Evolutionary conservation across 2,113 vertebrate species (phyloP).

Genomic region (pig (Sus scrofa)): DNA sequence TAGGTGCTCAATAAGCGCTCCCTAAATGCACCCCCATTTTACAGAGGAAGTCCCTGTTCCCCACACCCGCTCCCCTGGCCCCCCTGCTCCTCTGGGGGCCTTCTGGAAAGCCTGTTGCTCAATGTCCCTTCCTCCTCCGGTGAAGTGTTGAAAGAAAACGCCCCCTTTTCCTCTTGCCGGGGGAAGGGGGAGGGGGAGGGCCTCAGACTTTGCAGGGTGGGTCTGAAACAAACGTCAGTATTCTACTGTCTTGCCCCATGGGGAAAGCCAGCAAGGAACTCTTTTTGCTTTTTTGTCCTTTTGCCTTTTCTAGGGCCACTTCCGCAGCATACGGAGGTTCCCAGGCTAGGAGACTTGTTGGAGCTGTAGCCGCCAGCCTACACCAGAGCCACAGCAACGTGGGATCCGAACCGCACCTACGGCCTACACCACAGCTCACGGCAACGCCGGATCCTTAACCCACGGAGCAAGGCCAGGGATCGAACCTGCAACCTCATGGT

Average conservation of each 20-base stretch:
- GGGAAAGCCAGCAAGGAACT: background rate
- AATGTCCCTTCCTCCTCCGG: background rate
- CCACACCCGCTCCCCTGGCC: background rate
- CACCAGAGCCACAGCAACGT: too few species aligned
- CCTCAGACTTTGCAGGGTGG: fast-evolving
- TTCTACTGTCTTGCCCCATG: fast-evolving
- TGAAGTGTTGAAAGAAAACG: background rate
- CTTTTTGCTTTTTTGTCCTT: background rate
- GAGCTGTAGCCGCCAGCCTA: too few species aligned
- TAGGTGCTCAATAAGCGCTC: background rate
- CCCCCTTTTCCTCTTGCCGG: fast-evolving
- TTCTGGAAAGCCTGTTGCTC: too few species aligned
- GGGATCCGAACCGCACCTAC: too few species aligned
- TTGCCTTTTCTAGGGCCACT: too few species aligned
- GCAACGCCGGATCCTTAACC: too few species aligned
- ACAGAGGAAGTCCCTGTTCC: fast-evolving
- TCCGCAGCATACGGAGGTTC: too few species aligned
- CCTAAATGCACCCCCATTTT: background rate
- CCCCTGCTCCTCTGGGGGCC: background rate
- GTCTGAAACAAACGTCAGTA: background rate
- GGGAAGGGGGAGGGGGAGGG: background rate
- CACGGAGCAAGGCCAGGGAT: too few species aligned
- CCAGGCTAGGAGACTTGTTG: too few species aligned
- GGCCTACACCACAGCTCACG: too few species aligned
- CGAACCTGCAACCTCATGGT: too few species aligned